Conservation (phyloP, 2,888 invertebrate genomes). For the Tenthredo notha region DNA sequence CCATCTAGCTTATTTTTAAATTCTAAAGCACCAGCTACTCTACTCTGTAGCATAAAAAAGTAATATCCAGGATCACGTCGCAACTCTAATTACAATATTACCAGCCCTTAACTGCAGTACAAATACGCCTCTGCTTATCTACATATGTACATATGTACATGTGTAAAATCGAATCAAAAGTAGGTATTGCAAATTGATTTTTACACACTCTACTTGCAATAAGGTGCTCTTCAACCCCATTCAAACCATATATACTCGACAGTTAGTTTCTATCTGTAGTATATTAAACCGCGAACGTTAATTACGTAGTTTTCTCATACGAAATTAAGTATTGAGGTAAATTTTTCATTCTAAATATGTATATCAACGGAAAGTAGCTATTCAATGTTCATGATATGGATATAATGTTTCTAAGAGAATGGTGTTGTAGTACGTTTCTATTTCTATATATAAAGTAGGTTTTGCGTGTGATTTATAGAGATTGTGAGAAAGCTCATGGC, state of each 20-base stretch:
- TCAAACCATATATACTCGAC: not conserved
- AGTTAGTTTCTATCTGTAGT: not conserved
- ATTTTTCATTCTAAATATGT: not conserved
- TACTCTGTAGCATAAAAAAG: not conserved
- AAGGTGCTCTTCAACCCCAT: not conserved
- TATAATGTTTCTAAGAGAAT: not conserved
- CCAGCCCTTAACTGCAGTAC: not conserved
- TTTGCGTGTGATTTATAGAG: not conserved
- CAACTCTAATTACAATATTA: not conserved
- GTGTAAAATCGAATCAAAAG: not conserved
- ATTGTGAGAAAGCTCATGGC: conserved; percentile 14
- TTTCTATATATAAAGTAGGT: not conserved
- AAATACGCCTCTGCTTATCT: not conserved
- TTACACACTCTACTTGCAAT: not conserved
- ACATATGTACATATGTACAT: no score
- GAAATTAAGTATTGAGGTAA: not conserved
- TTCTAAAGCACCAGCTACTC: not conserved
- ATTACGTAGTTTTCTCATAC: not conserved
- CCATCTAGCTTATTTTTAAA: not conserved
- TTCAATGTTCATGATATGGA: not conserved
- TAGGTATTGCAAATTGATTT: not conserved
- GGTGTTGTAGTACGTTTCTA: not conserved
- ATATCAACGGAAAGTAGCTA: not conserved
- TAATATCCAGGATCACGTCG: conserved; percentile 1
- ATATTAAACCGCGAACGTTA: not conserved